Evolutionary conservation across 2,888 invertebrate species (phyloP), one percentile per base, ranked within the genome.

Genomic region (Ceriagrion tenellum): DNA sequence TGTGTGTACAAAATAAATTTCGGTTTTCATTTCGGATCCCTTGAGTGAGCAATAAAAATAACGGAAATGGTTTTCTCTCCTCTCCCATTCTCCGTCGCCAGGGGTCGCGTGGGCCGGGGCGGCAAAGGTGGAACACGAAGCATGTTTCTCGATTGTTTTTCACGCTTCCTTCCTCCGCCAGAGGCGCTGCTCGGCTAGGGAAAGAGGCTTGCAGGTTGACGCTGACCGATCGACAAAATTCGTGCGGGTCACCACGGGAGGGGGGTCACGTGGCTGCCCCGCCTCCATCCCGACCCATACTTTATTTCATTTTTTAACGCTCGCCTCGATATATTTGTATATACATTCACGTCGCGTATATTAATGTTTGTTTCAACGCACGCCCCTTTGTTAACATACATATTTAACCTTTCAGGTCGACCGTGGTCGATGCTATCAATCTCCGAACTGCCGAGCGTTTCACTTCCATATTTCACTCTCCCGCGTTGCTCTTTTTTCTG

Each of bases 1-100:
- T 69, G 23, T 69, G 26, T 69, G 69, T 69, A n/a, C 69, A 18
- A 35, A 81, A 81, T 81, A 35, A 81, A 81, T 81, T 81, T 13
- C 35, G 30, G 81, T 13, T 26, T 35, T 81, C 81, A 81, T 35
- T 81, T 81, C 81, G 81, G 81, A 81, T 35, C 18, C 35, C 26
- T 81, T 47, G 81, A 81, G 81, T 81, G 81, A 81, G 81, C 30
- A 81, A 81, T 81, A 81, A 81, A 81, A 81, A 81, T 30, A 81
- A 35, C 81, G 81, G 30, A 81, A 81, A 81, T 81, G 35, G 81
- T 30, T 12, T 35, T 16, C 13, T 18, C 16, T 13, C 30, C 81
- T 0, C 81, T 35, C 81, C 16, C 35, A 13, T 35, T 35, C 35
- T 47, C 47, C 47, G 47, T 47, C 4, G n/a, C n/a, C n/a, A n/a